phyloP scores from a whole-genome alignment of 2,888 invertebrate genomes.

The Drosophila diplacantha region DNA sequence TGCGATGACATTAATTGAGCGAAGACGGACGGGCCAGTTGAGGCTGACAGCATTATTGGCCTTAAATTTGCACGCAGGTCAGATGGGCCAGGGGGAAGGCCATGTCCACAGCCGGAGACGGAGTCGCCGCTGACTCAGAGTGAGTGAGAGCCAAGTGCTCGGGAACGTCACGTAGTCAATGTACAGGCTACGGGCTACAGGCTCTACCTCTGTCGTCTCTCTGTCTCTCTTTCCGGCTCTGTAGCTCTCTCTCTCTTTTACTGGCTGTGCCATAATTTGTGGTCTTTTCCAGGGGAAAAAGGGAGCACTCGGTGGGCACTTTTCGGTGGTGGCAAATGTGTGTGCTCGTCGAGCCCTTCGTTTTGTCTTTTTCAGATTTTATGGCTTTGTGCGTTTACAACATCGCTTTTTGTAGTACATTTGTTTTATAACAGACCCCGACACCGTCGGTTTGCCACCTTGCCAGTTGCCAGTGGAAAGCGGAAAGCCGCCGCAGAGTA shows the following conservation, averaged over 20 bases:
- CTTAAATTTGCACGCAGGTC: conserved; percentile 56
- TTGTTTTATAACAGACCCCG: conserved; percentile 65
- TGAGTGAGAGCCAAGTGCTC: conserved; percentile 49
- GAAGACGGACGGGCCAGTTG: conserved; percentile 60
- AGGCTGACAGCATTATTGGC: conserved; percentile 70
- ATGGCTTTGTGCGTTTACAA: conserved; percentile 71
- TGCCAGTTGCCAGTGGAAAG: conserved; percentile 15
- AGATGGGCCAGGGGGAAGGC: conserved; percentile 7
- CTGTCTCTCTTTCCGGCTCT: conserved; percentile 5
- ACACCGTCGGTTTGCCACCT: conserved; percentile 43
- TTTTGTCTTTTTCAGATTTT: conserved; percentile 71
- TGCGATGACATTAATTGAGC: conserved; percentile 70
- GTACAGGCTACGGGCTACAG: conserved; percentile 23
- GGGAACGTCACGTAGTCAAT: conserved; percentile 44
- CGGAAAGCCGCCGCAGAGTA: conserved; percentile 28
- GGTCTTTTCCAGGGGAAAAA: conserved; percentile 49
- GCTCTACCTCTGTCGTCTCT: conserved; percentile 14
- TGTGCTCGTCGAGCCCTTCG: conserved; percentile 58
- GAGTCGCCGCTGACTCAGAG: conserved; percentile 51
- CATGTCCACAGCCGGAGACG: conserved; percentile 8
- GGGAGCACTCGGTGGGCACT: conserved; percentile 39
- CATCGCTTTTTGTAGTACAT: conserved; percentile 67
- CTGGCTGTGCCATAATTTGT: conserved; percentile 62
- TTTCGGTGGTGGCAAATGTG: conserved; percentile 65
- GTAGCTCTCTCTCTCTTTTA: conserved; percentile 25